Conservation (phyloP, 2,113 vertebrate genomes). For the Meleagris gallopavo region DNA sequence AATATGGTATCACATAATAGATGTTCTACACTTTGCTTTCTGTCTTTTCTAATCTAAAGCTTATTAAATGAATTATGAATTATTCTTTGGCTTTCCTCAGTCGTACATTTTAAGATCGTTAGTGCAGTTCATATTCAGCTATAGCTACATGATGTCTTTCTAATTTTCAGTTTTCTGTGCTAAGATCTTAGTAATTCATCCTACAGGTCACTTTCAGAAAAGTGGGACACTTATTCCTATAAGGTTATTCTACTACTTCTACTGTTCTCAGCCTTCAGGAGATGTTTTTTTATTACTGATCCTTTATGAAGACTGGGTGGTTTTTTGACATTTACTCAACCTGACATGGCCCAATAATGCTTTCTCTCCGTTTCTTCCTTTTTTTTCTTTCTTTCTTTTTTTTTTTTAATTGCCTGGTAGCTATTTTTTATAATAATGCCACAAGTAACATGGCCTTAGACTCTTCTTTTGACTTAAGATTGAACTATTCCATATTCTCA, state of each 20-base stretch:
- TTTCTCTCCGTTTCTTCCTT: neutral
- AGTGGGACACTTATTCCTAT: conserved; percentile 46
- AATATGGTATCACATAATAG: neutral
- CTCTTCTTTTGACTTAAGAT: neutral
- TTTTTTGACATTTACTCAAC: neutral
- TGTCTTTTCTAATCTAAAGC: neutral
- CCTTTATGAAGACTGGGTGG: neutral
- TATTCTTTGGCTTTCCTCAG: neutral
- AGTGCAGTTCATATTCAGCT: neutral
- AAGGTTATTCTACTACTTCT: conserved; percentile 40
- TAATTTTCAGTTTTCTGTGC: neutral
- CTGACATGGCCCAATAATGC: neutral
- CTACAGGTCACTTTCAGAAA: conserved; percentile 42
- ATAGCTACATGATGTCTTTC: neutral
- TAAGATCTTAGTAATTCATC: conserved; percentile 25
- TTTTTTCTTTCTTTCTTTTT: neutral
- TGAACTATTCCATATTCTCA: neutral
- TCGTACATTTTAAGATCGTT: neutral
- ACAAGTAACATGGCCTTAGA: neutral
- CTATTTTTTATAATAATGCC: conserved; percentile 8
- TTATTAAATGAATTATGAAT: conserved; percentile 14
- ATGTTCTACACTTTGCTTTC: conserved; percentile 1
- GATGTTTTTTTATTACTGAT: conserved; percentile 37
- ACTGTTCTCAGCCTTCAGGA: conserved; percentile 9
- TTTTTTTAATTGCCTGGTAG: neutral